phyloP scores from a whole-genome alignment of 2,888 invertebrate genomes.

The Adelphocoris suturalis region DNA sequence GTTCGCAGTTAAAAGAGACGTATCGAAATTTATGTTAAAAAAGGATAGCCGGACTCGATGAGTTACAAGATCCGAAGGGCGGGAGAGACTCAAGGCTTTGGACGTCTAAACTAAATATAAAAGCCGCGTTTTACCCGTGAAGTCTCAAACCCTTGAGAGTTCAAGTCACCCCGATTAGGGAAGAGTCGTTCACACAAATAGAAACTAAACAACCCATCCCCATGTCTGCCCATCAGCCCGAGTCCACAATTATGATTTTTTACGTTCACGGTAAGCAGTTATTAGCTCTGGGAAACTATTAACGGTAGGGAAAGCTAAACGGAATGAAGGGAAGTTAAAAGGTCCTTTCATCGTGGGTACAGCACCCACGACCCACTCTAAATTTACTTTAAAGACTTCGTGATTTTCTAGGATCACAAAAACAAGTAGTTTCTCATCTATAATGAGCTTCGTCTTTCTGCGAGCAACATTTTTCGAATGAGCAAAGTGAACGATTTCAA shows the following conservation, averaged over 20 bases:
- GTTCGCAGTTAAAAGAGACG: background rate
- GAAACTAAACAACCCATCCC: background rate
- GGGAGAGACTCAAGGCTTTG: background rate
- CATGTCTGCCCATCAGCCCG: background rate
- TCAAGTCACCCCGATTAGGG: slow-evolving; percentile 13
- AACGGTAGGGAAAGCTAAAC: background rate
- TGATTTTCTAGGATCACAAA: too few relatives aligned
- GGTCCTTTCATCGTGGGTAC: too few relatives aligned
- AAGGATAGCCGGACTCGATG: background rate
- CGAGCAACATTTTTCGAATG: too few relatives aligned
- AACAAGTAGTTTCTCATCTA: too few relatives aligned
- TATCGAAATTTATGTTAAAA: background rate
- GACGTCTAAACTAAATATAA: slow-evolving; percentile 33
- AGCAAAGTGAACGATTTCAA: too few relatives aligned
- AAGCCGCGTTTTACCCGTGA: background rate
- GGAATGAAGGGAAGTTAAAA: background rate
- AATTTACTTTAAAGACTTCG: too few relatives aligned
- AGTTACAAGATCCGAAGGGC: slow-evolving; percentile 1
- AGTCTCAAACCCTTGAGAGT: background rate
- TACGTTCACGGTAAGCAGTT: background rate
- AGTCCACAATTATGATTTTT: background rate
- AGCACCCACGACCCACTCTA: too few relatives aligned
- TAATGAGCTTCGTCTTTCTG: too few relatives aligned
- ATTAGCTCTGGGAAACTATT: slow-evolving; percentile 21
- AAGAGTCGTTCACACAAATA: background rate